Conservation (phyloP, 2,888 invertebrate species). For the Podotricha telesiphe region DNA sequence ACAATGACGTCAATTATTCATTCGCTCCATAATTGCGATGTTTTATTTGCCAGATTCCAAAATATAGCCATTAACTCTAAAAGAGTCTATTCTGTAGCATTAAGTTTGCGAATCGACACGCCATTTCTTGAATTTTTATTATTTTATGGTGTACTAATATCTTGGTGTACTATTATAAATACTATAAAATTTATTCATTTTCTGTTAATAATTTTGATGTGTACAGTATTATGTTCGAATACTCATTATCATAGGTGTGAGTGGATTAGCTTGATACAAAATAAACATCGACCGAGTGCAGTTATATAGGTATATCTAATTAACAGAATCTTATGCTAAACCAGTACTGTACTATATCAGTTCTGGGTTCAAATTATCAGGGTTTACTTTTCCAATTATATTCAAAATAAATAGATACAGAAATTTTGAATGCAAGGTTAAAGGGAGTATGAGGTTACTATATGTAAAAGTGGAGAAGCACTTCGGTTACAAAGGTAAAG, state of each 20-base stretch:
- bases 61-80: conserved; percentile 9
- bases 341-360: neutral
- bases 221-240: neutral
- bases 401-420: too few relatives aligned
- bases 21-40: neutral
- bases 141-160: too few relatives aligned
- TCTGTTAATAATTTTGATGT: neutral
- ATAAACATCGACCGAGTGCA: neutral
- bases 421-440: too few relatives aligned
- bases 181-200: neutral
- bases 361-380: neutral
- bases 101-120: neutral
- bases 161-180: neutral
- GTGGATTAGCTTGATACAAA: neutral
- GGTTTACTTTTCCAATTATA: too few relatives aligned
- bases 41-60: conserved; percentile 2
- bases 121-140: neutral
- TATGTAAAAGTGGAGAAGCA: too few relatives aligned
- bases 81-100: neutral
- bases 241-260: neutral
- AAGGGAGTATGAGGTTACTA: too few relatives aligned
- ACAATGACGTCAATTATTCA: too few relatives aligned
- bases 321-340: neutral
- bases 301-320: neutral
- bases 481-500: too few relatives aligned